Base-by-base conservation (phyloP, 2,113 vertebrate genomes). In the Athene cunicularia region DNA sequence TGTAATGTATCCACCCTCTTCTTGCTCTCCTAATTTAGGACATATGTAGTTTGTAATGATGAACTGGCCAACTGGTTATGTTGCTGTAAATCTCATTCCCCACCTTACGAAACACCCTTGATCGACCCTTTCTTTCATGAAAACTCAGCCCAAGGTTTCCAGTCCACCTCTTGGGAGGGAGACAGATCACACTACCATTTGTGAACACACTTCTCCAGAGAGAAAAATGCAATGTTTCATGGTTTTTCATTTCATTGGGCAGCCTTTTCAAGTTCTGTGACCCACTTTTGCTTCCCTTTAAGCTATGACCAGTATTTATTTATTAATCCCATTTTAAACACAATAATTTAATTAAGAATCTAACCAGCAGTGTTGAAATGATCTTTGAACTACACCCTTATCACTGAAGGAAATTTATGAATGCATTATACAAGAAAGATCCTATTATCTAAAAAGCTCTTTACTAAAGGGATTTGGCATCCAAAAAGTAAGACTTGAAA, bases 291-390 rank as follows among this genome's bases (percentile, higher is more conserved):
- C 47, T 50, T 82, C 77, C 28, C 68, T 95, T 56, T 84, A 93
- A 82, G 64, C 50, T 80, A 60, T 59, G 86, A 70, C 56, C 16
- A 9, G 32, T 94, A 83, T 93, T 88, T 79, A 93, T 93, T 88
- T 79, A 93, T 84, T 80, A 88, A 52, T 68, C 60, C 58, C 9
- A 58, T 83, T 95, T 94, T 32, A 85, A 94, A 70, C 58, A 86
- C 45, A 60, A 19, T 83, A n/a, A 93, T 45, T 91, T 93, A 80
- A 95, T 93, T 97, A 93, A 84, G 83, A 91, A 90, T 66, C 49
- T 95, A 60, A 92, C 81, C 93, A 92, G 76, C 53, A 83, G 67
- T 47, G 58, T 91, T 85, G 80, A 96, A 90, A 35, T 95, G 62
- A 95, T 94, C 77, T 94, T 94, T 76, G 92, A 89, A 97, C 94